Evolutionary conservation across 1,140 invertebrate species (phyloP), one percentile per base, ranked within the genome.

Genomic region (Drepana arcuata): DNA sequence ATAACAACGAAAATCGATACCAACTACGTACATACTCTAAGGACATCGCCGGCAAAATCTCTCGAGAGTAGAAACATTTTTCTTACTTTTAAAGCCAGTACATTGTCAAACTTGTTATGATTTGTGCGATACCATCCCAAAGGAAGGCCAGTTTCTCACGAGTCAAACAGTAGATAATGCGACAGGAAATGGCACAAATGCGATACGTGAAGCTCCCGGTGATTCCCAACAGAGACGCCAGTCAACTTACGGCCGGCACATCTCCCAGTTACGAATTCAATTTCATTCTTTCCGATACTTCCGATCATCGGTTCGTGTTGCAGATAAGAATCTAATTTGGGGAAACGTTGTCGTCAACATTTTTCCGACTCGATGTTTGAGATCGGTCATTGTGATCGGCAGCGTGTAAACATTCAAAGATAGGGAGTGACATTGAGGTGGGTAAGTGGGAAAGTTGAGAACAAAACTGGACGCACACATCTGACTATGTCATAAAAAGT

Each of bases 171-270:
- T 49, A 38, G 41, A 47, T 63, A 63, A 63, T 55, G 51, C 47
- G 59, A 58, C 51, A 50, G 55, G 51, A 55, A 55, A 56, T 42
- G 51, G 51, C 46, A 41, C 47, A 40, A 55, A 59, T 59, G 51
- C 51, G 55, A 55, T 50, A 52, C 51, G 46, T 44, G 51, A 38
- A 28, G 14, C 40, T 25, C 14, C 42, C 34, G 43, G 46, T 42
- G 58, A 59, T 56, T 58, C 51, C 48, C 50, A 47, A 31, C 36
- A 43, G 42, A 44, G 44, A 35, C 34, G 18, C 4, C 18, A 4
- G 18, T 5, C 18, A 21, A 21, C 18, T 9, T 21, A 9, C 18
- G 4, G 18, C 9, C 30, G 16, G 33, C 31, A 48, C 39, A 33
- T 42, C 42, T 34, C 34, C 41, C 42, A 27, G 43, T 35, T 35